Evolutionary conservation across 2,797 vertebrate genomes (phyloP), one percentile per base, ranked within the genome.

Genomic region (Garrulus glandarius): DNA sequence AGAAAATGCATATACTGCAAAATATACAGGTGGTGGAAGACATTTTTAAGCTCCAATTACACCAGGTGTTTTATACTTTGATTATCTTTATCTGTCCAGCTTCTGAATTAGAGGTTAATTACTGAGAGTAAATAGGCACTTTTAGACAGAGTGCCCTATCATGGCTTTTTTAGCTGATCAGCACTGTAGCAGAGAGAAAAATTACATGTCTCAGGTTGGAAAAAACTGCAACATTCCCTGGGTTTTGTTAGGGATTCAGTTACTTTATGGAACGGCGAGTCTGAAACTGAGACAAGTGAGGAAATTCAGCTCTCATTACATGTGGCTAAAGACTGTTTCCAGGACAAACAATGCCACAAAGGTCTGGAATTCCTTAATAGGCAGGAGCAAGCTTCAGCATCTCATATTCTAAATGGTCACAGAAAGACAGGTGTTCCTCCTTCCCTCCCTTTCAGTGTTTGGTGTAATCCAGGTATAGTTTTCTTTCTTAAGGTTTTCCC

Each of bases 91-190:
- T 94, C 90, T 89, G 88, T 89, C 92, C 93, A 95, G 86, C 19
- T 41, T 69, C 77, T 93, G 95, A 95, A 95, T 96, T 94, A 96
- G 81, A 67, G 92, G 94, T 93, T 94, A 95, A 95, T 97, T 96
- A 96, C 78, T 74, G 68, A 84, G 86, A 94, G 77, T 88, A 95
- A 96, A 97, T 91, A 84, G 86, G 63, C 32, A 55, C 37, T 96
- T 96, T 91, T 65, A 93, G 74, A 94, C 70, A 92, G 95, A 95
- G 29, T 82, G 63, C 49, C 55, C 52, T 41, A 76, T 93, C 93
- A 79, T 75, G 56, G 61, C 32, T 88, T 90, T 94, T 97, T 87
- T 67, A 84, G 57, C 72, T 81, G 89, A 92, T 94, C 92, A 90
- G 67, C 83, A 79, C 29, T 63, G 19, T 32, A 67, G 55, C 44